Conservation (phyloP, 2,797 vertebrate genomes). For the Tokudaia muenninki region DNA sequence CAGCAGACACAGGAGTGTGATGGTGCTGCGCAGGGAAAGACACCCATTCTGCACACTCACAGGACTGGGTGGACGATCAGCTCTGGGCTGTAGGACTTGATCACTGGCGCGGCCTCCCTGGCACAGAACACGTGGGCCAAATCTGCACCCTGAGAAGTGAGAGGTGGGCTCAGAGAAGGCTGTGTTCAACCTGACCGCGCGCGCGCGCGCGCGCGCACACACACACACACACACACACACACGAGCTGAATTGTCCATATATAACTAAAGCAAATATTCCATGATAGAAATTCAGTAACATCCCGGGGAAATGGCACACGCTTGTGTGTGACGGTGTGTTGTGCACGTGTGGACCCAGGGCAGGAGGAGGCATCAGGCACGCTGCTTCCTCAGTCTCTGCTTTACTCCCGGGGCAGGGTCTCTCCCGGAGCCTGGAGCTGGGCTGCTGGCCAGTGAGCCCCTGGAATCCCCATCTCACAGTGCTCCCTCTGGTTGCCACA, state of each 20-base stretch:
- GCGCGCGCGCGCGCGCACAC: no score
- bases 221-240: no score
- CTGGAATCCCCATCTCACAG: background rate
- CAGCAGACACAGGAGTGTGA: background rate
- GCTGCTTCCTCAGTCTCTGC: background rate
- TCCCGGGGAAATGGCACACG: no score
- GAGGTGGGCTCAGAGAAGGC: background rate
- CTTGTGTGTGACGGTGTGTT: background rate
- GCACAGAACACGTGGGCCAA: conserved; percentile 98
- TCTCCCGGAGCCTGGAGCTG: background rate
- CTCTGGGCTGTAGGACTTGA: conserved; percentile 99
- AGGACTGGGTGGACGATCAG: conserved; percentile 98
- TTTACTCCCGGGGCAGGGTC: background rate
- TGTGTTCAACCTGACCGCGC: no score
- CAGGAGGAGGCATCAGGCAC: background rate
- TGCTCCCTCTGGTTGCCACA: background rate
- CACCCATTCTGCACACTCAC: conserved; percentile 90
- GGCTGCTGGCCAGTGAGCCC: background rate
- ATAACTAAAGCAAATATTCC: no score
- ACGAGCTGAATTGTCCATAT: no score
- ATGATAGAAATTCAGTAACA: no score
- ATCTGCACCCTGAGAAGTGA: conserved; percentile 94
- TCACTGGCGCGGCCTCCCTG: conserved; percentile 96
- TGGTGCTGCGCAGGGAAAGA: background rate
- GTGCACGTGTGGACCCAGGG: background rate